phyloP scores from a whole-genome alignment of 2,113 vertebrate genomes.

The Mobula hypostoma region DNA sequence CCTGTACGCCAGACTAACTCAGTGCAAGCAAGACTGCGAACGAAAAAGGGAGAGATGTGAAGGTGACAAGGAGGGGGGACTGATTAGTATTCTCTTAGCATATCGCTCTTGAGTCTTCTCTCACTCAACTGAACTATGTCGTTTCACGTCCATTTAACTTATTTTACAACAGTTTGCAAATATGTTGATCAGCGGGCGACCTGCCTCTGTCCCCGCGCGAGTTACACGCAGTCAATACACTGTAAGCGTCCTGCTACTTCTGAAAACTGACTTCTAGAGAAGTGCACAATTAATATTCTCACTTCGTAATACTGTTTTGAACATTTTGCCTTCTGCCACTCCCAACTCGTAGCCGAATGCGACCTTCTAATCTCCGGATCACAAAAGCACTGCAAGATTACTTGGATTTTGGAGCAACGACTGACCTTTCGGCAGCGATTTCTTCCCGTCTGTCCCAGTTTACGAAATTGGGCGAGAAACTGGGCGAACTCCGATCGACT shows the following conservation, averaged over 20 bases:
- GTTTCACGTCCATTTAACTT: background rate
- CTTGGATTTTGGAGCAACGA: background rate
- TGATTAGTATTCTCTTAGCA: background rate
- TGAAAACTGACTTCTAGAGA: background rate
- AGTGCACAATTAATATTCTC: slow-evolving; percentile 20
- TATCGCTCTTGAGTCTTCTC: background rate
- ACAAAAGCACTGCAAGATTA: background rate
- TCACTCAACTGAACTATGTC: background rate
- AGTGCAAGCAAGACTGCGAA: background rate
- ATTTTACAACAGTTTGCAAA: background rate
- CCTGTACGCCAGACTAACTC: background rate
- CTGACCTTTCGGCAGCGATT: slow-evolving; percentile 8
- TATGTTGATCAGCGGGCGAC: background rate
- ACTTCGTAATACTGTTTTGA: slow-evolving; percentile 4
- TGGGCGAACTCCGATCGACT: slow-evolving; percentile 50
- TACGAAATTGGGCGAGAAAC: slow-evolving; percentile 42
- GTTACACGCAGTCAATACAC: background rate
- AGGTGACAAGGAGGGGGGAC: background rate
- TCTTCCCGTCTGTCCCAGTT: background rate
- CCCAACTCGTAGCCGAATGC: slow-evolving; percentile 6
- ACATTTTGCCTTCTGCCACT: slow-evolving; percentile 13
- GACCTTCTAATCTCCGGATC: background rate
- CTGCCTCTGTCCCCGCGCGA: background rate
- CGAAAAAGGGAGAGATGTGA: no score
- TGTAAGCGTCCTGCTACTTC: background rate